Percentiles rank a stretch among this genome's conserved stretches.
phyloP scores from a whole-genome alignment of 2,797 vertebrate species.

The Melanotaenia parkinsoni region DNA sequence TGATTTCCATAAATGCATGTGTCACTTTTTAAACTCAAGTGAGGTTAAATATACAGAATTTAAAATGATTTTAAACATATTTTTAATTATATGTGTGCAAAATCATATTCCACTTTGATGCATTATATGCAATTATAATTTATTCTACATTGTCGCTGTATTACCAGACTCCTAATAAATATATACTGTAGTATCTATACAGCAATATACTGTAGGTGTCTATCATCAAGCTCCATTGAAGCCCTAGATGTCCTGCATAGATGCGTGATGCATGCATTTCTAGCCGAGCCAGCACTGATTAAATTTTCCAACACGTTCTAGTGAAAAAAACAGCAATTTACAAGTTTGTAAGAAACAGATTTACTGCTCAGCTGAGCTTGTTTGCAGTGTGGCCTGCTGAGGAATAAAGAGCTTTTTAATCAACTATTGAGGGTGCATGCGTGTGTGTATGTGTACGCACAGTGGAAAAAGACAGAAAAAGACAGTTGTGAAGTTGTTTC shows the following conservation, averaged over 20 bases:
- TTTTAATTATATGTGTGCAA: neutral
- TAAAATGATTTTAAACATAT: neutral
- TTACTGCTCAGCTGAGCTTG: slow-evolving; percentile 45
- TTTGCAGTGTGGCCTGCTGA: slow-evolving; percentile 36
- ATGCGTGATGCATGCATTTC: slow-evolving; percentile 1
- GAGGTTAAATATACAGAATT: neutral
- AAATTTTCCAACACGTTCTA: slow-evolving; percentile 16
- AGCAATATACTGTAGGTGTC: neutral
- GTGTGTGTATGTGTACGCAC: slow-evolving; percentile 16
- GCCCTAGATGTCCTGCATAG: neutral
- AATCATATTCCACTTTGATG: neutral
- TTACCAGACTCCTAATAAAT: neutral
- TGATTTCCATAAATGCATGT: neutral
- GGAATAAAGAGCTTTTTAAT: slow-evolving; percentile 58
- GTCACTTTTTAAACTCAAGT: neutral
- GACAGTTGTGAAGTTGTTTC: slow-evolving; percentile 49
- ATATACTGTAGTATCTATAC: neutral
- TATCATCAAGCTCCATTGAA: neutral
- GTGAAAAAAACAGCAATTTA: slow-evolving; percentile 20
- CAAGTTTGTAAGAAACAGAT: slow-evolving; percentile 36
- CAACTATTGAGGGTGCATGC: slow-evolving; percentile 13
- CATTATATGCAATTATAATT: neutral
- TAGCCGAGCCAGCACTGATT: neutral
- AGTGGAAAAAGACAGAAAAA: slow-evolving; percentile 51
- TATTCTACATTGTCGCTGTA: neutral